A percentile compares a stretch with the other conserved stretches of the same genome.
These are phyloP conservation scores for Colostygia pectinataria DNA, from an alignment of 2,888 invertebrate genomes.

Conservation along the genomic window DNA sequence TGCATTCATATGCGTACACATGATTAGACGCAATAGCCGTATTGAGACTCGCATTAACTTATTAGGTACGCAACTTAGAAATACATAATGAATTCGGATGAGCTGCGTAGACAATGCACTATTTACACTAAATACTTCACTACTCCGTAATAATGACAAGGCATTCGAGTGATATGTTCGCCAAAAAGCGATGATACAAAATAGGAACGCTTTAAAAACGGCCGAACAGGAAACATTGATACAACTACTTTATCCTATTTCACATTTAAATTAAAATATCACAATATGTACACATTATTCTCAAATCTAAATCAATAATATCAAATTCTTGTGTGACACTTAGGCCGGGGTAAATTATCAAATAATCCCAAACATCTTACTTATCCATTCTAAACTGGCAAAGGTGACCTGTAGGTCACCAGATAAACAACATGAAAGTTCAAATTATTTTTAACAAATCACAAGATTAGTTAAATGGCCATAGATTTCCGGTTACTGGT, in stretches of 20 bases:
- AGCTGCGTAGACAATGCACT: conserved; percentile 48
- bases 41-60: conserved; percentile 59
- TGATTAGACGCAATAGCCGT: conserved; percentile 57
- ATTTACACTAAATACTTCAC: conserved; percentile 51
- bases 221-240: conserved; percentile 58
- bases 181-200: conserved; percentile 38
- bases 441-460: conserved; percentile 19
- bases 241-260: conserved; percentile 70
- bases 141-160: conserved; percentile 43
- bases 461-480: conserved; percentile 27
- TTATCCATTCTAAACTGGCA: conserved; percentile 45
- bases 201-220: conserved; percentile 43
- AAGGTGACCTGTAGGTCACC: conserved; percentile 31
- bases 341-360: conserved; percentile 42
- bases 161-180: conserved; percentile 46
- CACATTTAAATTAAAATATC: conserved; percentile 80
- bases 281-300: conserved; percentile 80
- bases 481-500: conserved; percentile 30
- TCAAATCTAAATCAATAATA: conserved; percentile 69
- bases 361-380: conserved; percentile 46
- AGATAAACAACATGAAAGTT: conserved; percentile 12
- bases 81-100: conserved; percentile 37
- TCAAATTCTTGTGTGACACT: conserved; percentile 59
- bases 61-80: conserved; percentile 47
- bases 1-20: conserved; percentile 72